Conservation (phyloP, 2,888 invertebrate species). For the Deroplatys truncata region DNA sequence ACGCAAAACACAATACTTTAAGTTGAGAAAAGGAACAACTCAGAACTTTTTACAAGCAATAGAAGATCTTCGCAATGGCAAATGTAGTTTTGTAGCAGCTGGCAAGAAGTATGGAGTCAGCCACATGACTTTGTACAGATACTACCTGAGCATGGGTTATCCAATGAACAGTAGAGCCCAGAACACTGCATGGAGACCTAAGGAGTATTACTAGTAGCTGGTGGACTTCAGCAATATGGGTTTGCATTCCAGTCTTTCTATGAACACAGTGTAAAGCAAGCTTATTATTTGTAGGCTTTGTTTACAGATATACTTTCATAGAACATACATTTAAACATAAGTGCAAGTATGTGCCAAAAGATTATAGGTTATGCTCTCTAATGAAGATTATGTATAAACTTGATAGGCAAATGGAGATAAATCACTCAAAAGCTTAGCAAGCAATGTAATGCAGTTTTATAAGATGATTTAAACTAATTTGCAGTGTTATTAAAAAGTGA, state of each 20-base stretch:
- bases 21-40: conserved; percentile 22
- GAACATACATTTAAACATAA: neutral
- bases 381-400: neutral
- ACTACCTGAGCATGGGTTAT: conserved; percentile 24
- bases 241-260: neutral
- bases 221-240: neutral
- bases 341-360: neutral
- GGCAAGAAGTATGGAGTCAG: conserved; percentile 24
- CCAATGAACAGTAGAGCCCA: neutral
- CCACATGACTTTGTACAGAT: conserved; percentile 25
- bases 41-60: conserved; percentile 27
- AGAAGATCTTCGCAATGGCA: conserved; percentile 22
- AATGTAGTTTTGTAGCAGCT: conserved; percentile 23
- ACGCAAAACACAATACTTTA: conserved; percentile 23
- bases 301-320: neutral
- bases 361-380: neutral
- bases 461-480: neutral
- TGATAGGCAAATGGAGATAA: neutral
- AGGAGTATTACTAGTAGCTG: neutral
- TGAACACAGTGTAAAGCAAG: neutral
- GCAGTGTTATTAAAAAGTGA: no score
- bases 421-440: neutral
- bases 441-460: neutral
- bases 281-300: neutral
- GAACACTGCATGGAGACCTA: neutral